Evolutionary conservation across 2,113 vertebrate genomes (phyloP).

Genomic region (Oenanthe melanoleuca): DNA sequence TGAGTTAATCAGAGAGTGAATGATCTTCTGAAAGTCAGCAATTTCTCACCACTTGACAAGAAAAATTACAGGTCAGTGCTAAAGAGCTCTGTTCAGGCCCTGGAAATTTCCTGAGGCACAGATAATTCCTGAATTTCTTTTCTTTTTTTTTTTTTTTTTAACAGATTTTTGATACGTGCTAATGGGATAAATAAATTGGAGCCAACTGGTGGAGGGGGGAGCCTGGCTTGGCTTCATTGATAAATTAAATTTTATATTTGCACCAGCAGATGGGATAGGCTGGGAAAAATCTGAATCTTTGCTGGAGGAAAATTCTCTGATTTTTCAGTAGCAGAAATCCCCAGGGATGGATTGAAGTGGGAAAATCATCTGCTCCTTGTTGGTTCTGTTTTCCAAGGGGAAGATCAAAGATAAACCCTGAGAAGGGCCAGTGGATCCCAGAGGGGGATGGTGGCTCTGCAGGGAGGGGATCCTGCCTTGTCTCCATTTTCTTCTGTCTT

Average conservation of each 20-base stretch:
- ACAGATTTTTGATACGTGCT: neutral
- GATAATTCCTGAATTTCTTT: neutral
- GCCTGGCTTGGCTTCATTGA: neutral
- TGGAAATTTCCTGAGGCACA: neutral
- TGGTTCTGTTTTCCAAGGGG: neutral
- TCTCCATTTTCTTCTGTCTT: no score
- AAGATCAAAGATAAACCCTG: neutral
- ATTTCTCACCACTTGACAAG: constrained; percentile 3
- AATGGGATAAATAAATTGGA: neutral
- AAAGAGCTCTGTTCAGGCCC: neutral
- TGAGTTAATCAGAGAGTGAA: constrained; percentile 49
- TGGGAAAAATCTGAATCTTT: neutral
- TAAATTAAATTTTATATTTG: neutral
- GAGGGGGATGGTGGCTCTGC: neutral
- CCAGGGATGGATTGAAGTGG: neutral
- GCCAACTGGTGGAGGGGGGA: neutral
- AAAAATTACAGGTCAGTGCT: neutral
- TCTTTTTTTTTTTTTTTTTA: neutral
- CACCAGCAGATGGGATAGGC: neutral
- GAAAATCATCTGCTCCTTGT: neutral
- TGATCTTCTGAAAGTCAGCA: constrained; percentile 1
- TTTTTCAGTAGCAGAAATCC: neutral
- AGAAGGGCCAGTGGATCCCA: neutral
- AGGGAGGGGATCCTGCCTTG: no score
- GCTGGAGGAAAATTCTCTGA: neutral